Conservation (phyloP, 2,888 invertebrate species). For the Oscheius sp. region DNA sequence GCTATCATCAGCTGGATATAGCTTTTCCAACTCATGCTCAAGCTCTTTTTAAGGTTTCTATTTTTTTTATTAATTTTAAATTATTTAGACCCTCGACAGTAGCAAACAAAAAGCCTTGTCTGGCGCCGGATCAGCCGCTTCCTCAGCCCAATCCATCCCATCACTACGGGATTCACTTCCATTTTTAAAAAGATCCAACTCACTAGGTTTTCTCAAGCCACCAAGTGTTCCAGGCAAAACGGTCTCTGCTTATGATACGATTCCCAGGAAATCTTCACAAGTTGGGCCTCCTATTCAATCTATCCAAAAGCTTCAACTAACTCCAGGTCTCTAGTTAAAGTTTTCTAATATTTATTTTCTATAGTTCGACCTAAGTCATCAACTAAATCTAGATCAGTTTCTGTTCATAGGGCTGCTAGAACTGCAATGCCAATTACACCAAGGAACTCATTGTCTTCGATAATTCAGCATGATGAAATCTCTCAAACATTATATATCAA, state of each 20-base stretch:
- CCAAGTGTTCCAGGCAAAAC: conserved; percentile 31
- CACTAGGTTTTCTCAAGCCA: conserved; percentile 14
- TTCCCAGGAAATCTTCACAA: too few species aligned
- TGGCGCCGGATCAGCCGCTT: conserved; percentile 75
- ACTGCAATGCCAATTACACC: too few species aligned
- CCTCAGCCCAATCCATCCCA: conserved; percentile 60
- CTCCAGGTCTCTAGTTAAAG: too few species aligned
- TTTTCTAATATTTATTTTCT: too few species aligned
- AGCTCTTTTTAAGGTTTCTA: conserved; percentile 39
- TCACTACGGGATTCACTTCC: conserved; percentile 39
- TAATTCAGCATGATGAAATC: conserved; percentile 1
- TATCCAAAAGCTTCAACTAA: too few species aligned
- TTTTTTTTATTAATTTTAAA: neutral
- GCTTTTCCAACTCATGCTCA: conserved; percentile 48
- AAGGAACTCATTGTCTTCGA: too few species aligned
- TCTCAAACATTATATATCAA: conserved; percentile 27
- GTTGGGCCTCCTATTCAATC: too few species aligned
- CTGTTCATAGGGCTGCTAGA: too few species aligned
- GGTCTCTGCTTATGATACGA: conserved; percentile 27
- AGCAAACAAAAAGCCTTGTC: conserved; percentile 79
- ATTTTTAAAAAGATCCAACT: conserved; percentile 18
- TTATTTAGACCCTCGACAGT: conserved; percentile 80
- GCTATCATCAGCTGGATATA: conserved; percentile 45
- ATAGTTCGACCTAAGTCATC: too few species aligned
- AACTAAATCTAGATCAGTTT: too few species aligned